Evolutionary conservation across 2,888 invertebrate genomes (phyloP).

Genomic region (Notodonta dromedarius): DNA sequence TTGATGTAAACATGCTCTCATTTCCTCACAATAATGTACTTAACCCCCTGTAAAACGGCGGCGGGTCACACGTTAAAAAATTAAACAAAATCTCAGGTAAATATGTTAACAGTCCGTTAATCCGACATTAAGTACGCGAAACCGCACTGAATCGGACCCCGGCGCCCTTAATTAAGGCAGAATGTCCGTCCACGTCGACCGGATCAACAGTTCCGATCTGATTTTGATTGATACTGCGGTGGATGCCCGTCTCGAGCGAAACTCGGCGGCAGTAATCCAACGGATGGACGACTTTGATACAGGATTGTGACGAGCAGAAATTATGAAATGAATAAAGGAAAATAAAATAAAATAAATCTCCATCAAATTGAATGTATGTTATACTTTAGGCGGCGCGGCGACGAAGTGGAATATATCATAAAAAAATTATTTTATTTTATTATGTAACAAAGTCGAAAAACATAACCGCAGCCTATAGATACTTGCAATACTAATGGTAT

Average conservation of each 20-base stretch:
- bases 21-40: background rate
- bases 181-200: constrained; percentile 54
- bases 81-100: constrained; percentile 21
- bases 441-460: too few relatives aligned
- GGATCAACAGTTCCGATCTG: constrained; percentile 70
- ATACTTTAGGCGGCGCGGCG: too few relatives aligned
- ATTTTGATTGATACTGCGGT: constrained; percentile 75
- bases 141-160: constrained; percentile 45
- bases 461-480: too few relatives aligned
- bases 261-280: background rate
- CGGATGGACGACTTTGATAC: background rate
- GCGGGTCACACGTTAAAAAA: constrained; percentile 3
- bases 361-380: too few relatives aligned
- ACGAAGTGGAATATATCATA: too few relatives aligned
- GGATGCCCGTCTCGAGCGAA: constrained; percentile 44
- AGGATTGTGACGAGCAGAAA: background rate
- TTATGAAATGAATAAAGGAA: too few relatives aligned
- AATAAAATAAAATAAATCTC: too few relatives aligned
- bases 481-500: too few relatives aligned
- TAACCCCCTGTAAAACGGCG: background rate
- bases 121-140: constrained; percentile 26
- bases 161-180: constrained; percentile 70
- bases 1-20: too few relatives aligned
- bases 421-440: too few relatives aligned
- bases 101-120: constrained; percentile 27